phyloP scores from a whole-genome alignment of 53 echinoderm and acorn worm genomes.

The Astropecten irregularis region DNA sequence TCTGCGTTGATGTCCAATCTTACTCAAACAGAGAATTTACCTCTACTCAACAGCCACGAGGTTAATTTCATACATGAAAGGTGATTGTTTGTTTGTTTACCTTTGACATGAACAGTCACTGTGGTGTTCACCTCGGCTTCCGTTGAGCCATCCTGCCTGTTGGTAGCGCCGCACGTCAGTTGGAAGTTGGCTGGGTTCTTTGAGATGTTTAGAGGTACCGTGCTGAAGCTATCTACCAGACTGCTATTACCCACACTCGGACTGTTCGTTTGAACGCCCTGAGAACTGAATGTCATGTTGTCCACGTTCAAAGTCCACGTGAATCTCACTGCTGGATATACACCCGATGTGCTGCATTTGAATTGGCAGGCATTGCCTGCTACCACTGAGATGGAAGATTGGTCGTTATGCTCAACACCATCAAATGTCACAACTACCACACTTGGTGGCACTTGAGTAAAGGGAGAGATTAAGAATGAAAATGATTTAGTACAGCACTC shows the following conservation, averaged over 20 bases:
- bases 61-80: too few relatives aligned
- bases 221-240: not conserved
- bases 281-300: not conserved
- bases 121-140: not conserved
- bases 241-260: not conserved
- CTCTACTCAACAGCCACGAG: too few relatives aligned
- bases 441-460: too few relatives aligned
- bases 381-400: too few relatives aligned
- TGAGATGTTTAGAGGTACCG: not conserved
- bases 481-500: too few relatives aligned
- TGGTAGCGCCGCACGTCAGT: conserved; percentile 15
- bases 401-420: too few relatives aligned
- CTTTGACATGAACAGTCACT: not conserved
- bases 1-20: too few relatives aligned
- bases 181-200: not conserved
- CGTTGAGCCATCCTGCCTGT: not conserved
- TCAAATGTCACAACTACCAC: too few relatives aligned
- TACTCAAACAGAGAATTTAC: too few relatives aligned
- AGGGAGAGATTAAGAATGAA: too few relatives aligned
- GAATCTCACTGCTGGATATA: not conserved
- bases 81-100: too few relatives aligned
- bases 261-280: not conserved
- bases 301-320: not conserved
- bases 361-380: not conserved
- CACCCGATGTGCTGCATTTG: not conserved